Percentiles rank a stretch among this genome's conserved stretches.
phyloP scores from a whole-genome alignment of 2,797 vertebrate genomes.

The Graptemys geographica region DNA sequence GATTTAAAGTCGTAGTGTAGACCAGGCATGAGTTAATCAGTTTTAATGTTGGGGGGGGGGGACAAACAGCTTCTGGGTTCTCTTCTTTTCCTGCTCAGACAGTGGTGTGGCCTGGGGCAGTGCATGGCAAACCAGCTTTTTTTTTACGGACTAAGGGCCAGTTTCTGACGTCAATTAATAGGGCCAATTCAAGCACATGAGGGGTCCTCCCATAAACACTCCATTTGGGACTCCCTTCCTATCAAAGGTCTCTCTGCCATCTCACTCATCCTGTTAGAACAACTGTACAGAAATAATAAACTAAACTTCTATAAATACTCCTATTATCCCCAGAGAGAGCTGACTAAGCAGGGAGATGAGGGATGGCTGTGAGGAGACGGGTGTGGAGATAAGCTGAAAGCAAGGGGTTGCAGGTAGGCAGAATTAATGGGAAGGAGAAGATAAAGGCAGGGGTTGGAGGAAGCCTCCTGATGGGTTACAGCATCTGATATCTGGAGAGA shows the following conservation, averaged over 20 bases:
- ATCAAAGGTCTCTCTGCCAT: not conserved
- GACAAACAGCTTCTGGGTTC: slow-evolving; percentile 25
- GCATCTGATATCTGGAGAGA: not conserved
- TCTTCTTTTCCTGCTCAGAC: not conserved
- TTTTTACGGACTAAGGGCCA: not conserved
- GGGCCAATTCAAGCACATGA: not conserved
- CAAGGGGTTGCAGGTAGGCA: not conserved
- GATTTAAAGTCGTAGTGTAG: no score
- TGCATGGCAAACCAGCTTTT: not conserved
- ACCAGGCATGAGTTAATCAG: slow-evolving; percentile 59
- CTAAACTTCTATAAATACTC: not conserved
- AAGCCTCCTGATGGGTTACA: not conserved
- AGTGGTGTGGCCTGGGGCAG: not conserved
- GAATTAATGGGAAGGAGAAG: not conserved
- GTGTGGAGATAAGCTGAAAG: not conserved
- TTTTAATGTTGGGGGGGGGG: slow-evolving; percentile 21
- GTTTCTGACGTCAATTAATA: not conserved
- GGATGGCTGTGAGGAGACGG: not conserved
- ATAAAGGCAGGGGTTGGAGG: not conserved
- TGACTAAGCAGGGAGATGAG: not conserved
- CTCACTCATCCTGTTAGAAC: not conserved
- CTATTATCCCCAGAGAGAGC: not conserved
- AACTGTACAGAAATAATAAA: not conserved
- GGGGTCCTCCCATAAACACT: not conserved
- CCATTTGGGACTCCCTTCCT: not conserved